These are phyloP conservation scores for Zophobas morio DNA, from an alignment of 1,140 invertebrate species.

Conservation along the genomic window DNA sequence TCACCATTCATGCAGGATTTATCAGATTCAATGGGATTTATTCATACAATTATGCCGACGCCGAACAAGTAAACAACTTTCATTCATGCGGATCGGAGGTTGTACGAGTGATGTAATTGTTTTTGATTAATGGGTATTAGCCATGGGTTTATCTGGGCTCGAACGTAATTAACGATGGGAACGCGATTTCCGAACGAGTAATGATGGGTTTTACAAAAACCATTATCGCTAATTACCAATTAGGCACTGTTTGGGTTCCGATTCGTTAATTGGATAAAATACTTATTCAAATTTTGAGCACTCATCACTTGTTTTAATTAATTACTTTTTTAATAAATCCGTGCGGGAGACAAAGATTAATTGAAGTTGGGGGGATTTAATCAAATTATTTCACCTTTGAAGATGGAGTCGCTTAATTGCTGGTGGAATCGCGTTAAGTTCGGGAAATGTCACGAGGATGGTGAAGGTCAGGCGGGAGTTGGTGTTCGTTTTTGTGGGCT, in stretches of 20 bases:
- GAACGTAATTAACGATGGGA: neutral
- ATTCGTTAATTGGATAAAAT: neutral
- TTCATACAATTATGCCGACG: neutral
- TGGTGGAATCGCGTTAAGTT: no score
- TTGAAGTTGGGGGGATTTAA: no score
- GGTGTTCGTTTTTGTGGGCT: no score
- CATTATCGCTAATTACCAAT: neutral
- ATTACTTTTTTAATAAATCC: no score
- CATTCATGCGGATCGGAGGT: neutral
- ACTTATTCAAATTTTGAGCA: no score
- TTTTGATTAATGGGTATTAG: neutral
- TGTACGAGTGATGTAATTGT: neutral
- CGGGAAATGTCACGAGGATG: no score
- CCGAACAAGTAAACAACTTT: constrained; percentile 4
- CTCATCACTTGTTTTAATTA: no score
- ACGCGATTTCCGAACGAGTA: neutral
- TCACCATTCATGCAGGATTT: neutral
- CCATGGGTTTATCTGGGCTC: neutral
- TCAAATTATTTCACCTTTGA: no score
- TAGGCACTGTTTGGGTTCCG: neutral
- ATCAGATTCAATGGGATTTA: constrained; percentile 10
- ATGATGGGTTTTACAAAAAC: neutral
- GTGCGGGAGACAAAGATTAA: no score
- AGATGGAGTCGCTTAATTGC: no score
- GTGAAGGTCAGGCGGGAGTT: no score